Evolutionary conservation across 2,888 invertebrate species (phyloP), one percentile per base, ranked within the genome.

Genomic region (Drosophila pseudotalamancana): DNA sequence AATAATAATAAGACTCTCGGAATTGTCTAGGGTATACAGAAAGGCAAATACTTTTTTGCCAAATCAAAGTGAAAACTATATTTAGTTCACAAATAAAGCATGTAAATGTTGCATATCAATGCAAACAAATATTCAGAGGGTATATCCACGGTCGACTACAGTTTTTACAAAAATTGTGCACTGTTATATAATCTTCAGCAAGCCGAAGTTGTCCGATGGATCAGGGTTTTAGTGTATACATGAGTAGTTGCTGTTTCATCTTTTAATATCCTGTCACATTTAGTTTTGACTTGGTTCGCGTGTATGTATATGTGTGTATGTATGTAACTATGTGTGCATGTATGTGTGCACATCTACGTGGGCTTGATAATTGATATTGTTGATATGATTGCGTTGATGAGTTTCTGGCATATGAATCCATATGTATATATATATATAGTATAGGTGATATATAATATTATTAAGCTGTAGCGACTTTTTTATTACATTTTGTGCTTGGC

Each of bases 371-470:
- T 72, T 75, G 77, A 77, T 66, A 49, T 74, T 62, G 56, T 78
- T 87, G 88, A 88, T 88, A 88, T 88, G 88, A 81, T 73, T 80
- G 75, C 84, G 77, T 88, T 88, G 68, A 82, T 87, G 88, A 87
- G 77, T 68, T 73, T 40, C 50, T 71, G 57, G 51, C 54, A 65
- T 32, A 37, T 61, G 31, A 27, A n/a, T 31, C 18, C 19, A 21
- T 45, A 23, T 48, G 14, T 23, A 12, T 31, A 40, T 59, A 55
- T 34, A 25, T 39, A 31, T 64, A 49, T 61, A 45, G 16, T 77
- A 68, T 34, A 40, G n/a, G n/a, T n/a, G n/a, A n/a, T 68, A 35
- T 68, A 31, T 43, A 29, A 37, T 50, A 19, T 46, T 42, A 48
- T 42, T 51, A 71, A 69, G 62, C 75, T 51, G 45, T 12, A 32